These are phyloP conservation scores for Lagria hirta DNA, from an alignment of 2,888 invertebrate species.

Conservation along the genomic window DNA sequence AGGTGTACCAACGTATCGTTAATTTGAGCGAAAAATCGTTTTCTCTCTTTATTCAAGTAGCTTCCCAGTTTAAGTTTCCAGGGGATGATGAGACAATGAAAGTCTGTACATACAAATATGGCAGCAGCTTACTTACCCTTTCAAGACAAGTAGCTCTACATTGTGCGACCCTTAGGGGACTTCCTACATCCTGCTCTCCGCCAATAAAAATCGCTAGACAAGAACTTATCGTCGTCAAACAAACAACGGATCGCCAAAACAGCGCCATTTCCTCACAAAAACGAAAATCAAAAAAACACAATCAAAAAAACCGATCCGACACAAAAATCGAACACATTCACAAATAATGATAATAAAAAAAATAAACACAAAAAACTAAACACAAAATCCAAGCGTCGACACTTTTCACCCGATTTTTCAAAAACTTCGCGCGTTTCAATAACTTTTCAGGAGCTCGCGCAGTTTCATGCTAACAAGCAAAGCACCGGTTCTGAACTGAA, in stretches of 20 bases:
- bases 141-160: constrained; percentile 72
- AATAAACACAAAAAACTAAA: constrained; percentile 4
- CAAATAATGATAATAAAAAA: constrained; percentile 16
- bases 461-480: constrained; percentile 24
- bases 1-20: constrained; percentile 46
- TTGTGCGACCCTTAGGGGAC: constrained; percentile 70
- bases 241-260: constrained; percentile 45
- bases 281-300: constrained; percentile 30
- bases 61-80: neutral
- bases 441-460: constrained; percentile 15
- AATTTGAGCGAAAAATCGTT: constrained; percentile 23
- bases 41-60: constrained; percentile 12
- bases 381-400: neutral
- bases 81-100: constrained; percentile 22
- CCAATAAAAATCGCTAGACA: constrained; percentile 52
- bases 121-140: constrained; percentile 64
- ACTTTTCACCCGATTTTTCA: constrained; percentile 3
- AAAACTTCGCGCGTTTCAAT: constrained; percentile 15
- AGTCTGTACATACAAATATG: constrained; percentile 30
- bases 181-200: constrained; percentile 69
- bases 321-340: constrained; percentile 26
- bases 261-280: constrained; percentile 40
- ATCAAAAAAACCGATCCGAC: constrained; percentile 28
- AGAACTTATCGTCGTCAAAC: constrained; percentile 44
- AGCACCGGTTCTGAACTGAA: constrained; percentile 47